A percentile compares a stretch with the other conserved stretches of the same genome.
Conservation (phyloP, 2,888 invertebrate species). For the Diploptera punctata region DNA sequence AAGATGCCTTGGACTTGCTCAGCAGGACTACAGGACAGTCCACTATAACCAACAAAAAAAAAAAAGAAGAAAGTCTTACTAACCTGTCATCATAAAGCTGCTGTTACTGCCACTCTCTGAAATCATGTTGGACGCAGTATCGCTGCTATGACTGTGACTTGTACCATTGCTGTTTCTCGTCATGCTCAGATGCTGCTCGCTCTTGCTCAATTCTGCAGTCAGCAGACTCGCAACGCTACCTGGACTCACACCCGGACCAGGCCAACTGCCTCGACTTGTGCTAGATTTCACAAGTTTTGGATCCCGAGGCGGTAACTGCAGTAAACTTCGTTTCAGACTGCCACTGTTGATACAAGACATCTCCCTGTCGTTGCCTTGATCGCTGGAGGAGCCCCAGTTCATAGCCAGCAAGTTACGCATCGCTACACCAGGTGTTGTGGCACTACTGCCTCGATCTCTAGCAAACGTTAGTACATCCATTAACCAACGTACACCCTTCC, state of each 20-base stretch:
- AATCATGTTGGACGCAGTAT: constrained; percentile 51
- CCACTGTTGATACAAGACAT: constrained; percentile 54
- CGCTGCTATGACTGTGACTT: constrained; percentile 47
- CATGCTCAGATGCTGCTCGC: constrained; percentile 66
- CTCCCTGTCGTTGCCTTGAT: constrained; percentile 55
- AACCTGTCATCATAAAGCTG: constrained; percentile 53
- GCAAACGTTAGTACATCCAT: constrained; percentile 95
- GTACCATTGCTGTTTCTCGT: constrained; percentile 46
- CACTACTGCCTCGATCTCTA: constrained; percentile 71
- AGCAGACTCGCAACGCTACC: constrained; percentile 50
- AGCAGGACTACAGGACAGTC: too few species aligned
- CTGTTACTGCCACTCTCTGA: constrained; percentile 49
- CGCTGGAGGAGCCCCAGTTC: constrained; percentile 57
- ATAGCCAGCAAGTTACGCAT: constrained; percentile 55
- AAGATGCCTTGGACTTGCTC: too few species aligned
- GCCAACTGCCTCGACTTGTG: constrained; percentile 85
- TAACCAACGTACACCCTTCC: constrained; percentile 96
- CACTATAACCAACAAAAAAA: too few species aligned
- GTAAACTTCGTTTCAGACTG: constrained; percentile 61
- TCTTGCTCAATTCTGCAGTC: constrained; percentile 80
- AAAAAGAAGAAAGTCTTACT: too few species aligned
- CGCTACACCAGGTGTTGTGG: constrained; percentile 49
- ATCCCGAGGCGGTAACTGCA: constrained; percentile 74
- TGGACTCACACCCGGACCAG: constrained; percentile 70
- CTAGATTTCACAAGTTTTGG: constrained; percentile 77